phyloP scores from a whole-genome alignment of 1,140 invertebrate species.

The Bombus affinis region DNA sequence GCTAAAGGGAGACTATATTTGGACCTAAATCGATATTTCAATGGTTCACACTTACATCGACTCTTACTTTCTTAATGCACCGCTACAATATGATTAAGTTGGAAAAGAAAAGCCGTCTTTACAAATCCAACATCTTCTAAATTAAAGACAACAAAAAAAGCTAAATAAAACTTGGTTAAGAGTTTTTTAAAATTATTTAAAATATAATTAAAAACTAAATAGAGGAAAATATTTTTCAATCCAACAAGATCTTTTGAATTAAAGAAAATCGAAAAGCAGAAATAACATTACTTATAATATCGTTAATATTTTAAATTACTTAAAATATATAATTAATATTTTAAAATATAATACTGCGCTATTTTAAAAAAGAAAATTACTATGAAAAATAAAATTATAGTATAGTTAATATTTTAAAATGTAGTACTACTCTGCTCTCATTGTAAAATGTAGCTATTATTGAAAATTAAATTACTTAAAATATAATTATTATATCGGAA shows the following conservation, averaged over 20 bases:
- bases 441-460: neutral
- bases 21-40: slow-evolving; percentile 61
- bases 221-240: neutral
- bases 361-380: neutral
- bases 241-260: neutral
- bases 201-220: neutral
- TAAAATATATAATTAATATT: neutral
- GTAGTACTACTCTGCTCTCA: neutral
- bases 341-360: no score
- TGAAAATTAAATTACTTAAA: neutral
- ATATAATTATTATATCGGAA: neutral
- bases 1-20: slow-evolving; percentile 64
- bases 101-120: neutral
- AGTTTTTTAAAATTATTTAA: neutral
- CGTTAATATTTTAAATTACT: neutral
- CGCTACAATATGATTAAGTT: neutral
- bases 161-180: neutral
- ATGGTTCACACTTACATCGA: slow-evolving; percentile 52
- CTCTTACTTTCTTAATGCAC: slow-evolving; percentile 51
- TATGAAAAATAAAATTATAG: neutral
- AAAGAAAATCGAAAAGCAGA: neutral
- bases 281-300: no score
- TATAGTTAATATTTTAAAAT: neutral
- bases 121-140: neutral
- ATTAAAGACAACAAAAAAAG: neutral